Evolutionary conservation across 2,113 vertebrate genomes (phyloP), one percentile per base, ranked within the genome.

Genomic region (Oreotrochilus melanogaster): DNA sequence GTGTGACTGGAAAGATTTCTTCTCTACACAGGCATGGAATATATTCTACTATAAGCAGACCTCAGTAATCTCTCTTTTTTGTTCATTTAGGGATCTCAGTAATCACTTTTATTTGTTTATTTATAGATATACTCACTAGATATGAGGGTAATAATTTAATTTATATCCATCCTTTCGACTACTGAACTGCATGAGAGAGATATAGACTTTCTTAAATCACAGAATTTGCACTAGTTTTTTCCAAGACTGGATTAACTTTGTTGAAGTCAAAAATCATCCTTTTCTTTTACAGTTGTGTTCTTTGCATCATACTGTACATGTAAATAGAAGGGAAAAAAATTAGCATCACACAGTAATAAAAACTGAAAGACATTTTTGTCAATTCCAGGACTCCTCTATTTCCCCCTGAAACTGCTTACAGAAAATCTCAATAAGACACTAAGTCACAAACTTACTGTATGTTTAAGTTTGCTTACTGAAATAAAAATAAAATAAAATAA

Each of bases 361-460:
- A 6, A 5, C 57, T 61, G 23, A 33, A 61, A 65, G 1, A 22
- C 7, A 39, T 31, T 37, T 82, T 45, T 76, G 3, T 27, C 74
- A 14, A 43, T 47, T 56, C 7, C 30, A 43, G 5, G 17, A 24
- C 13, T 43, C 24, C 54, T 72, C n/a, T 42, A 30, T 54, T 81
- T 85, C 39, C 27, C 15, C 2, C 0, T 1, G 14, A 69, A 27
- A 37, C 4, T 21, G 14, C 8, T 60, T 57, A 39, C 0, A 8
- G 42, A 72, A 73, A 60, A 13, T 31, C 14, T 78, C 1, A 1
- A 1, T 43, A 39, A 39, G 12, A 39, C 45, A 33, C 0, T 39
- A 83, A 53, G 30, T 53, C 23, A 65, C 37, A 79, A 80, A 58
- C 27, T 69, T 65, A 51, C 9, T 58, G 11, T 57, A 3, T 53